Evolutionary conservation across 1,140 invertebrate species (phyloP).

Genomic region (Paramacrobiotus metropolitanus): DNA sequence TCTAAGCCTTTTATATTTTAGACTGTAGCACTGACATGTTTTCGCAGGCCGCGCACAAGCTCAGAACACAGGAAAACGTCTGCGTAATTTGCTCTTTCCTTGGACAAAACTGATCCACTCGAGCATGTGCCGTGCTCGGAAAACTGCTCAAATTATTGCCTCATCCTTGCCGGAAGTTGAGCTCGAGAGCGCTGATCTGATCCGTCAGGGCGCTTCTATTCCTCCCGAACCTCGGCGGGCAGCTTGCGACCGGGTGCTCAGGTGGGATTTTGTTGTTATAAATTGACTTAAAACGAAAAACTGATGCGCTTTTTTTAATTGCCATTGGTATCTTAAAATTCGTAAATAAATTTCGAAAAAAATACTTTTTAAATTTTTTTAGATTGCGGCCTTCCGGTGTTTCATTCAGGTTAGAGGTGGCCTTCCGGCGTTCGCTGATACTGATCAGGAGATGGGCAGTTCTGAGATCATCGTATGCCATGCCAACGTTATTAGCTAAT

Average conservation of each 20-base stretch:
- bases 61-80: conserved; percentile 12
- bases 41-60: conserved; percentile 10
- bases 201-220: conserved; percentile 82
- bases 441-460: conserved; percentile 50
- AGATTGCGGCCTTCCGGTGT: conserved; percentile 71
- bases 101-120: conserved; percentile 56
- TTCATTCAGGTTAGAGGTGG: conserved; percentile 86
- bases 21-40: no score
- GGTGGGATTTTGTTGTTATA: conserved; percentile 25
- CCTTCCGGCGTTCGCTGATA: conserved; percentile 62
- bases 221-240: conserved; percentile 59
- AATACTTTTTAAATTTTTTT: not conserved
- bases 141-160: conserved; percentile 63
- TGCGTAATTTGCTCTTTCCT: conserved; percentile 42
- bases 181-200: conserved; percentile 38
- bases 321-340: not conserved
- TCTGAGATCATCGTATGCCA: conserved; percentile 89
- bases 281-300: no score
- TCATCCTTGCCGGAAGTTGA: conserved; percentile 32
- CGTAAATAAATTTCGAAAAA: not conserved
- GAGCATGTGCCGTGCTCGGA: conserved; percentile 72
- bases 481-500: conserved; percentile 93
- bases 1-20: no score
- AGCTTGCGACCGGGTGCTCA: conserved; percentile 57
- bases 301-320: not conserved